These are phyloP conservation scores for Popillia japonica DNA, from an alignment of 1,140 invertebrate genomes.

Conservation along the genomic window DNA sequence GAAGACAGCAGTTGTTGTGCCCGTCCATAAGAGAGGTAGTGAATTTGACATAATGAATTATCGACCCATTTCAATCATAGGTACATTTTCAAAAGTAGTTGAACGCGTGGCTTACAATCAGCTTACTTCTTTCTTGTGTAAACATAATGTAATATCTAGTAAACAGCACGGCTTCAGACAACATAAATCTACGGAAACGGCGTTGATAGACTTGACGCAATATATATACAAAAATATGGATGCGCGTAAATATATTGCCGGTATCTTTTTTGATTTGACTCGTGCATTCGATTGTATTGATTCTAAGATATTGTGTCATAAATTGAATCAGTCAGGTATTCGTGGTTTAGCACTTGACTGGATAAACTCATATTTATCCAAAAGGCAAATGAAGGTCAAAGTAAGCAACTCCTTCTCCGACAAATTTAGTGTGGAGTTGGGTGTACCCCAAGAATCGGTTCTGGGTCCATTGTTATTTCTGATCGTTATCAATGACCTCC, in stretches of 20 bases:
- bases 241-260: not conserved
- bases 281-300: not conserved
- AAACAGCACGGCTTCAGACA: not conserved
- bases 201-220: conserved; percentile 5
- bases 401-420: not conserved
- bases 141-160: not conserved
- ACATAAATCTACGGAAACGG: not conserved
- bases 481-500: not conserved
- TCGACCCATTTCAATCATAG: not conserved
- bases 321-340: not conserved
- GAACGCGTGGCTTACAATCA: not conserved
- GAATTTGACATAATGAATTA: not conserved
- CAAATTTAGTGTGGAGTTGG: too few species aligned
- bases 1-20: not conserved
- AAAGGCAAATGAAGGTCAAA: not conserved
- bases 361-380: not conserved
- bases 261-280: not conserved
- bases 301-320: not conserved
- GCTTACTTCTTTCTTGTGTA: not conserved
- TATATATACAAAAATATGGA: not conserved
- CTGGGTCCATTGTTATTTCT: not conserved
- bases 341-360: not conserved
- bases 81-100: conserved; percentile 1
- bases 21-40: not conserved
- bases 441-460: not conserved